Conservation (phyloP, 1,140 invertebrate species). For the Penaeus vannamei region DNA sequence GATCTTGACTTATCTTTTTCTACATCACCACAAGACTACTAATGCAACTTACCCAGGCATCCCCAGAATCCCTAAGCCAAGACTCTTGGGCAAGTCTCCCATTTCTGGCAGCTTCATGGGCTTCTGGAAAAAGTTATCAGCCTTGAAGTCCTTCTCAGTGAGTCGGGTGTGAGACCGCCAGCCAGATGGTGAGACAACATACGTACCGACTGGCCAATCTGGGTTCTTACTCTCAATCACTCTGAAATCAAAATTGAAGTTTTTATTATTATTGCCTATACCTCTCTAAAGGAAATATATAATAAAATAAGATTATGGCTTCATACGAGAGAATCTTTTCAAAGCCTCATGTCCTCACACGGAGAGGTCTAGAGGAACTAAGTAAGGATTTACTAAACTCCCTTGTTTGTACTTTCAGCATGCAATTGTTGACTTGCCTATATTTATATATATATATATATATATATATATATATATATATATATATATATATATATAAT, state of each 20-base stretch:
- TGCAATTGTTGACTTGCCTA: not conserved
- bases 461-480: too few relatives aligned
- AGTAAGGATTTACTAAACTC: not conserved
- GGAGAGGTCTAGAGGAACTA: not conserved
- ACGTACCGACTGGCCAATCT: conserved; percentile 74
- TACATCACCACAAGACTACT: not conserved
- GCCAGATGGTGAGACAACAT: conserved; percentile 75
- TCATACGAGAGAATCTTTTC: conserved; percentile 65
- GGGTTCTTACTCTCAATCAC: conserved; percentile 77
- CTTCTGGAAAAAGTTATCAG: conserved; percentile 57
- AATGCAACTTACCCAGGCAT: conserved; percentile 76
- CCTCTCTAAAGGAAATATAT: not conserved
- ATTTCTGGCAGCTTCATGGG: conserved; percentile 75
- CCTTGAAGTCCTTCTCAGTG: conserved; percentile 68
- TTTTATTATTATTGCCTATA: not conserved
- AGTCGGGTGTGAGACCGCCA: conserved; percentile 78
- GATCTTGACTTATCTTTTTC: not conserved
- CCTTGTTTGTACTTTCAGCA: not conserved
- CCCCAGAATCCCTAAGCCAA: conserved; percentile 77
- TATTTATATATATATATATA: too few relatives aligned
- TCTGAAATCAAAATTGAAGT: not conserved
- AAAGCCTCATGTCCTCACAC: not conserved
- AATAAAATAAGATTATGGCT: not conserved
- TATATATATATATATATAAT: too few relatives aligned
- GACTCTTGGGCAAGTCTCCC: conserved; percentile 75